phyloP scores from a whole-genome alignment of 2,888 invertebrate genomes.

The Thera britannica region DNA sequence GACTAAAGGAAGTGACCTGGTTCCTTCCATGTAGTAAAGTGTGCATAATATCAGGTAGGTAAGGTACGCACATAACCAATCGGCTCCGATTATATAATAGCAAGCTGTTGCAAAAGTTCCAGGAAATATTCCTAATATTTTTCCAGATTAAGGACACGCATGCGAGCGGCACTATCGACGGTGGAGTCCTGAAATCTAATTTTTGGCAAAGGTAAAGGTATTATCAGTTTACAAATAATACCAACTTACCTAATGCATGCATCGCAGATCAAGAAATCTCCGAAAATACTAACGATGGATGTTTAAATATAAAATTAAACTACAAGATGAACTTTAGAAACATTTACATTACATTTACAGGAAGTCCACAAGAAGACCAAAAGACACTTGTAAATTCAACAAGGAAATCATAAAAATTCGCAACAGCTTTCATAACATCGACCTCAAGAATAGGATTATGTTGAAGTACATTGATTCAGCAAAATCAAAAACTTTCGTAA shows the following conservation, averaged over 20 bases:
- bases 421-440: conserved; percentile 59
- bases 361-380: conserved; percentile 56
- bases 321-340: not conserved
- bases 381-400: conserved; percentile 55
- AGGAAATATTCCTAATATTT: conserved; percentile 25
- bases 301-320: not conserved
- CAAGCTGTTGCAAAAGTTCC: conserved; percentile 11
- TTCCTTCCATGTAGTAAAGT: not conserved
- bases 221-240: not conserved
- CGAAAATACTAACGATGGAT: not conserved
- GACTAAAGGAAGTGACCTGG: conserved; percentile 5
- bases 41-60: not conserved
- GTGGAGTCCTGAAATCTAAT: conserved; percentile 45
- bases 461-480: conserved; percentile 52
- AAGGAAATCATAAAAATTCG: conserved; percentile 67
- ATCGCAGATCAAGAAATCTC: not conserved
- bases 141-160: conserved; percentile 63
- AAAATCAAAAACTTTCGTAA: conserved; percentile 43
- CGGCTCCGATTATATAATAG: not conserved
- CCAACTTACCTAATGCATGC: not conserved
- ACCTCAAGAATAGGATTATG: conserved; percentile 63
- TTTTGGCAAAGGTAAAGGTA: conserved; percentile 54
- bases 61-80: not conserved
- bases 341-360: conserved; percentile 40
- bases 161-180: conserved; percentile 42